phyloP scores from a whole-genome alignment of 2,113 vertebrate species.

The Cephalopterus ornatus region DNA sequence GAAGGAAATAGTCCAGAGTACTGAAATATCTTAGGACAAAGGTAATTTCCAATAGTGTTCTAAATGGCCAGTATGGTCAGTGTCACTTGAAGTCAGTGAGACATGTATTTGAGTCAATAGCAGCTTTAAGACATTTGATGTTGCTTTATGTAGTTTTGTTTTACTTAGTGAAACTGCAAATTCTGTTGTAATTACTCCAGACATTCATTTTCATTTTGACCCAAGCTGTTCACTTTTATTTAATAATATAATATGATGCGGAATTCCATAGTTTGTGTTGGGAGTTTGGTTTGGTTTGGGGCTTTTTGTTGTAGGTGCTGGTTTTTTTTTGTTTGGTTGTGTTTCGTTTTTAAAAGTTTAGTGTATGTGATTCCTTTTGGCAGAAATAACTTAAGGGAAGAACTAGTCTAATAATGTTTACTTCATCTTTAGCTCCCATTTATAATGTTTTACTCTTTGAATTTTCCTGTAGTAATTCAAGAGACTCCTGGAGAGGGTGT shows the following conservation, averaged over 20 bases:
- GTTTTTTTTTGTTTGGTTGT: fast-evolving
- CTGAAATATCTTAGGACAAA: background rate
- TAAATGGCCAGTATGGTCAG: background rate
- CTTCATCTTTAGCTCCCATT: background rate
- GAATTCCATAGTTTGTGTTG: background rate
- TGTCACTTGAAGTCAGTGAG: background rate
- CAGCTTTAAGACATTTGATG: background rate
- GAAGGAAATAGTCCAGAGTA: background rate
- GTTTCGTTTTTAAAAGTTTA: background rate
- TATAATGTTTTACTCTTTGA: background rate
- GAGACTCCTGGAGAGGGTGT: constrained; percentile 91
- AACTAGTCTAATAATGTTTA: background rate
- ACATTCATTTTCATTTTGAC: background rate
- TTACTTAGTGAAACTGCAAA: background rate
- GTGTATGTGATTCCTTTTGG: background rate
- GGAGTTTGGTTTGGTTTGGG: background rate
- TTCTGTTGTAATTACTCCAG: background rate
- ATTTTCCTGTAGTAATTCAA: constrained; percentile 83
- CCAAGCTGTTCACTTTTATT: background rate
- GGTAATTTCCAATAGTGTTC: background rate
- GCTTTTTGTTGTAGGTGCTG: background rate
- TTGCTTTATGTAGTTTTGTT: background rate
- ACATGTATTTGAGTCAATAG: background rate
- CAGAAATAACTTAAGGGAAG: background rate
- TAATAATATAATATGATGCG: background rate